Percentiles rank a stretch among this genome's conserved stretches.
Conservation (phyloP, 2,113 vertebrate genomes). For the Xyrauchen texanus region DNA sequence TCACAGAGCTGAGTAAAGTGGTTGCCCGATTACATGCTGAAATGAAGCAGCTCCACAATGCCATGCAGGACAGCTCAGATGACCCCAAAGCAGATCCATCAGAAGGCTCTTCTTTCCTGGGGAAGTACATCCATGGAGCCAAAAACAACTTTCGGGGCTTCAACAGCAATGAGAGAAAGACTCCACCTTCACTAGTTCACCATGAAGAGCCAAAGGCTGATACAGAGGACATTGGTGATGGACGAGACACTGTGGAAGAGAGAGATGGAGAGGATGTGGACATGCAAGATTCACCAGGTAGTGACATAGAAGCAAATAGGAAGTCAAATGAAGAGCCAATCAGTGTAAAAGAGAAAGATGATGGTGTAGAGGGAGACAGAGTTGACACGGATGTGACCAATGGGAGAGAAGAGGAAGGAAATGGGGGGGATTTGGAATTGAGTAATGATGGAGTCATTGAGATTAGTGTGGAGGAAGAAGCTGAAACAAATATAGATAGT, state of each 20-base stretch:
- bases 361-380: background rate
- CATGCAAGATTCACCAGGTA: background rate
- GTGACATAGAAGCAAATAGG: background rate
- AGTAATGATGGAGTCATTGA: constrained; percentile 2
- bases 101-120: constrained; percentile 73
- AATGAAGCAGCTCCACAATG: constrained; percentile 71
- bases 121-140: constrained; percentile 81
- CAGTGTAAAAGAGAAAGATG: background rate
- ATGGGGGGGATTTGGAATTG: too few relatives aligned
- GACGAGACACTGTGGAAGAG: too few relatives aligned
- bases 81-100: background rate
- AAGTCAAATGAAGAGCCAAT: background rate
- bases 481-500: background rate
- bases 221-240: background rate
- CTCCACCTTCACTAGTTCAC: constrained; percentile 61
- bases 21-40: constrained; percentile 77
- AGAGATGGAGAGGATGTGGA: background rate
- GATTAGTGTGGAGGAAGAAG: constrained; percentile 8
- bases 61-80: constrained; percentile 54
- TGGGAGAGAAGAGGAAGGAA: background rate
- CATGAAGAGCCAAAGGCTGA: constrained; percentile 27
- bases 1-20: constrained; percentile 84
- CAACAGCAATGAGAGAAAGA: constrained; percentile 34
- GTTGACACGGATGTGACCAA: background rate
- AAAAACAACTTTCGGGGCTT: constrained; percentile 83